Conservation (phyloP, 2,113 vertebrate species). For the Hippocampus mohnikei region DNA sequence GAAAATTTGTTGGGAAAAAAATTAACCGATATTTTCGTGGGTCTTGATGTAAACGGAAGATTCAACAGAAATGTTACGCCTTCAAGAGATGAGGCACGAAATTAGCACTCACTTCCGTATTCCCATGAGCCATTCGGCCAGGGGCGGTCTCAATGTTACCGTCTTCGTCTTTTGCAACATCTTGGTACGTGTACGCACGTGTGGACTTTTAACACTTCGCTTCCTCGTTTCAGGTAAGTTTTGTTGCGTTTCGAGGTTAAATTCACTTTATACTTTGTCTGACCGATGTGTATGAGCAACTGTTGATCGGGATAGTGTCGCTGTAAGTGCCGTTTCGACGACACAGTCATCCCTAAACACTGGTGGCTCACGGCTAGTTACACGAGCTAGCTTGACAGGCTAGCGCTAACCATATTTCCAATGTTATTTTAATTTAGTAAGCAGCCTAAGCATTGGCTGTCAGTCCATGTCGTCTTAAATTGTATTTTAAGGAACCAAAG, state of each 20-base stretch:
- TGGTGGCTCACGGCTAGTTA: constrained; percentile 19
- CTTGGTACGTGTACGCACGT: constrained; percentile 45
- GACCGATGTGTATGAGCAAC: background rate
- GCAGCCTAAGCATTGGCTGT: background rate
- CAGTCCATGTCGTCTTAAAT: background rate
- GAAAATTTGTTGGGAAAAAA: background rate
- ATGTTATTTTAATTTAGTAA: background rate
- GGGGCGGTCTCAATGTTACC: background rate
- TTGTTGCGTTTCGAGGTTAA: background rate
- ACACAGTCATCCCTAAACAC: background rate
- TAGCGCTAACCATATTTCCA: background rate
- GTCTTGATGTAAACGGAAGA: background rate
- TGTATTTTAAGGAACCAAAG: no score
- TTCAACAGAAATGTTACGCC: constrained; percentile 5
- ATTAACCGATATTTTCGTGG: background rate
- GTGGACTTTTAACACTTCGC: constrained; percentile 7
- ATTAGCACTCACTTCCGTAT: background rate
- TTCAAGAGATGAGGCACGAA: background rate
- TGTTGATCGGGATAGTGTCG: background rate
- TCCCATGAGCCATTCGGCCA: constrained; percentile 44
- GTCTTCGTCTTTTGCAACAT: constrained; percentile 22
- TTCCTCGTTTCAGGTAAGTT: constrained; percentile 29
- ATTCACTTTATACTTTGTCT: fast-evolving
- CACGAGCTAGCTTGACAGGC: constrained; percentile 28
- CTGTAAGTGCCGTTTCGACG: background rate